Conservation (phyloP, 92 coral and sea anemone species). For the Parazoanthus atlanticus region DNA sequence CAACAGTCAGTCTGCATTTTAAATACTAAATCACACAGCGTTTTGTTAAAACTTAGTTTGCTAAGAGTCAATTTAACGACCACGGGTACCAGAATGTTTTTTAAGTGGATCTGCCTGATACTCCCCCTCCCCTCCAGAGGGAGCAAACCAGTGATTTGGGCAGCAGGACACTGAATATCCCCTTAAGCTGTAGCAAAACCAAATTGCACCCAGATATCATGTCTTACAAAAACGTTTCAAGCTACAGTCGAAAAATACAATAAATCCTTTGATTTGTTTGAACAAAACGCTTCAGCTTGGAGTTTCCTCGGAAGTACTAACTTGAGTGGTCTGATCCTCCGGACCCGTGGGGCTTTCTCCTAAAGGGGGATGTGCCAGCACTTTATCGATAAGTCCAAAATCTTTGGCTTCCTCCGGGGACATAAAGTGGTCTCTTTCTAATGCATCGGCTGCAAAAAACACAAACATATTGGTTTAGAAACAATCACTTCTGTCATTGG, state of each 20-base stretch:
- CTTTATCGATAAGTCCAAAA: slow-evolving; percentile 95
- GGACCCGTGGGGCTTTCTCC: slow-evolving; percentile 30
- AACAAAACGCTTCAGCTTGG: background rate
- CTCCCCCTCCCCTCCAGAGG: too few species aligned
- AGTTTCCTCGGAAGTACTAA: background rate
- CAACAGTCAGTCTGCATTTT: too few species aligned
- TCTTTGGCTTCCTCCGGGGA: slow-evolving; percentile 96
- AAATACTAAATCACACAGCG: too few species aligned
- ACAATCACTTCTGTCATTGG: too few species aligned
- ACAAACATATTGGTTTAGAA: background rate
- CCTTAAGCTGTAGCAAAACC: background rate
- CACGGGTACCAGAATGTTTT: too few species aligned
- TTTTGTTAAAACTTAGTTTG: too few species aligned
- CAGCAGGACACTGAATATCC: background rate
- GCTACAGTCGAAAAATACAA: background rate
- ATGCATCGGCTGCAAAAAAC: slow-evolving; percentile 76
- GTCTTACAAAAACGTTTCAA: background rate
- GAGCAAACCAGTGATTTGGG: background rate
- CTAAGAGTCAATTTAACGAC: too few species aligned
- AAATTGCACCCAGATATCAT: background rate
- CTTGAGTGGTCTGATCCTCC: background rate
- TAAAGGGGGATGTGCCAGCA: slow-evolving; percentile 86
- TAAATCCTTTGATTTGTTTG: too few species aligned
- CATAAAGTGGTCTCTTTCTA: slow-evolving; percentile 96
- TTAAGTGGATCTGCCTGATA: too few species aligned